Percentiles rank a stretch among this genome's conserved stretches.
Conservation (phyloP, 2,113 vertebrate genomes). For the Aptenodytes forsteri region DNA sequence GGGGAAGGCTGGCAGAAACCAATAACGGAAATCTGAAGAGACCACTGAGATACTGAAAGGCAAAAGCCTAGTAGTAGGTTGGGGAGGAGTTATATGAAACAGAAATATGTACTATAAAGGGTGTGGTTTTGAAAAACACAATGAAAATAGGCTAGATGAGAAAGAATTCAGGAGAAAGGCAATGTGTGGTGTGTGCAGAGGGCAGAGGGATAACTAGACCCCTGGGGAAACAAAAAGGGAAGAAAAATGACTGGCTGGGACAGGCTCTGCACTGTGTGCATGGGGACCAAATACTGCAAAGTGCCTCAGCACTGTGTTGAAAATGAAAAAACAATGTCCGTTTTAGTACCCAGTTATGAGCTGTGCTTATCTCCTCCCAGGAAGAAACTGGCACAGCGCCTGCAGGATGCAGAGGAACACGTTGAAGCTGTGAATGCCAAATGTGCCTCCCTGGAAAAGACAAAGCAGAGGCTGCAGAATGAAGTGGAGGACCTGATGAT, state of each 20-base stretch:
- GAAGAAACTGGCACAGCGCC: constrained; percentile 86
- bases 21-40: neutral
- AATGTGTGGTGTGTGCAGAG: constrained; percentile 51
- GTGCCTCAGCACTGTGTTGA: neutral
- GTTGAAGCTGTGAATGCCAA: constrained; percentile 77
- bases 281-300: neutral
- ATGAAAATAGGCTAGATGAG: neutral
- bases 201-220: neutral
- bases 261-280: neutral
- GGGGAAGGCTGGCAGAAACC: neutral
- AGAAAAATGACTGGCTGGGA: neutral
- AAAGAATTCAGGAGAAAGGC: neutral
- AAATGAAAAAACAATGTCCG: neutral
- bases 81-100: neutral
- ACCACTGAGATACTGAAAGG: neutral
- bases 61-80: no score
- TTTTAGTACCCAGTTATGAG: no score
- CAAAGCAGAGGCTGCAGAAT: constrained; percentile 74
- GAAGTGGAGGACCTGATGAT: constrained; percentile 83
- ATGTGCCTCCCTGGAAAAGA: constrained; percentile 76
- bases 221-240: neutral
- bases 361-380: constrained; percentile 38
- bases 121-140: neutral
- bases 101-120: neutral
- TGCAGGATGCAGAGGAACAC: constrained; percentile 77